Percentiles rank a stretch among this genome's conserved stretches.
These are phyloP conservation scores for Xestoiulus laeticollis DNA, from an alignment of 2,888 invertebrate genomes.

Conservation along the genomic window DNA sequence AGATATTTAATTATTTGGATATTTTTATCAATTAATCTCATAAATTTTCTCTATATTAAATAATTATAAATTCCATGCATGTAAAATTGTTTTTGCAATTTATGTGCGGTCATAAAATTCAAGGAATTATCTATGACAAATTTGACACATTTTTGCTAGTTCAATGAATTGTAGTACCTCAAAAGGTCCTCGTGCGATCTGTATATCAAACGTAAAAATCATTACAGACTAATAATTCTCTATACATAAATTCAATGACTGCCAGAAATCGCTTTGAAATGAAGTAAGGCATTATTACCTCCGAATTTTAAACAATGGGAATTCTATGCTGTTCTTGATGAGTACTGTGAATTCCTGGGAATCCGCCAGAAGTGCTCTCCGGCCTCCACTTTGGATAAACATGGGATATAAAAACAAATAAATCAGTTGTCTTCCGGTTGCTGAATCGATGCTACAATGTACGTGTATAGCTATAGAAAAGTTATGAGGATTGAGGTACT, in stretches of 20 bases:
- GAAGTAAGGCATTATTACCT: constrained; percentile 13
- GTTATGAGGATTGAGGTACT: no score
- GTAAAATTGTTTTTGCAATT: no score
- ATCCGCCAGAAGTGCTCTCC: constrained; percentile 57
- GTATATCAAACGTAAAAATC: not conserved
- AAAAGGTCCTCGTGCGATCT: constrained; percentile 1
- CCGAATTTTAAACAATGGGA: constrained; percentile 61
- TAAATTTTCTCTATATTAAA: no score
- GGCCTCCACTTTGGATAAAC: constrained; percentile 53
- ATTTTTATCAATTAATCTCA: no score
- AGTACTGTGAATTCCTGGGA: constrained; percentile 65
- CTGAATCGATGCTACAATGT: not conserved
- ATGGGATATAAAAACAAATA: not conserved
- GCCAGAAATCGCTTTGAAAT: not conserved
- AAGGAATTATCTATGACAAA: no score
- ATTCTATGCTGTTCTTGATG: constrained; percentile 66
- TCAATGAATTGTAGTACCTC: not conserved
- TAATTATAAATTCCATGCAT: no score
- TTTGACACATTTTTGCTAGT: not conserved
- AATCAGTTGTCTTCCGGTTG: not conserved
- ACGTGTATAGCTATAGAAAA: no score
- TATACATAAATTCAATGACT: not conserved
- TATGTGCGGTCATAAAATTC: no score
- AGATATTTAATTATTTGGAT: no score
- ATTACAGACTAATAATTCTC: not conserved